phyloP scores from a whole-genome alignment of 2,888 invertebrate genomes.

The Leuctra nigra region DNA sequence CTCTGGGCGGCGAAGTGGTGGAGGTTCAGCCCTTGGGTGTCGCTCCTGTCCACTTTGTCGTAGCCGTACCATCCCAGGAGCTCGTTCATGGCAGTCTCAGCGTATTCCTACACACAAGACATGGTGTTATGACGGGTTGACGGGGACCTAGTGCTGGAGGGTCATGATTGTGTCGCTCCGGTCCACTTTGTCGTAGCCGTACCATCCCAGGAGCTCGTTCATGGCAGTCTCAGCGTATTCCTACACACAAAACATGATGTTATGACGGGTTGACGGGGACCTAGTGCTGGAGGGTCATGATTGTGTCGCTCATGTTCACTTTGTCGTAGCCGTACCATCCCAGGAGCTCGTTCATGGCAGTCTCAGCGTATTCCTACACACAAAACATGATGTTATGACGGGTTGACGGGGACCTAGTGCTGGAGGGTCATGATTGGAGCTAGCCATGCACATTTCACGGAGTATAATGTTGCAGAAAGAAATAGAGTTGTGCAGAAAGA shows the following conservation, averaged over 20 bases:
- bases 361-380: constrained; percentile 81
- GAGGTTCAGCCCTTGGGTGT: constrained; percentile 47
- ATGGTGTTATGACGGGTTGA: neutral
- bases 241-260: constrained; percentile 46
- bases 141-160: constrained; percentile 39
- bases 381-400: constrained; percentile 6
- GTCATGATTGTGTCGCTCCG: constrained; percentile 52
- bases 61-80: constrained; percentile 89
- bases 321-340: constrained; percentile 88
- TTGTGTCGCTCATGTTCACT: constrained; percentile 57
- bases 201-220: constrained; percentile 89
- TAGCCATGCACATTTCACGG: too few relatives aligned
- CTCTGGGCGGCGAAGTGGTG: constrained; percentile 38
- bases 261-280: constrained; percentile 29
- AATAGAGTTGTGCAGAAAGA: too few relatives aligned
- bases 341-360: constrained; percentile 85
- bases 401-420: constrained; percentile 35
- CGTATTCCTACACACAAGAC: constrained; percentile 64
- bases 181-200: constrained; percentile 74
- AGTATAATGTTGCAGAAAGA: too few relatives aligned
- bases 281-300: constrained; percentile 42
- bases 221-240: constrained; percentile 88
- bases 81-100: constrained; percentile 89
- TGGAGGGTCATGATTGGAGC: constrained; percentile 44
- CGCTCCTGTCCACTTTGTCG: constrained; percentile 60